Evolutionary conservation across 2,888 invertebrate species (phyloP).

Genomic region (Escarpia spicata): DNA sequence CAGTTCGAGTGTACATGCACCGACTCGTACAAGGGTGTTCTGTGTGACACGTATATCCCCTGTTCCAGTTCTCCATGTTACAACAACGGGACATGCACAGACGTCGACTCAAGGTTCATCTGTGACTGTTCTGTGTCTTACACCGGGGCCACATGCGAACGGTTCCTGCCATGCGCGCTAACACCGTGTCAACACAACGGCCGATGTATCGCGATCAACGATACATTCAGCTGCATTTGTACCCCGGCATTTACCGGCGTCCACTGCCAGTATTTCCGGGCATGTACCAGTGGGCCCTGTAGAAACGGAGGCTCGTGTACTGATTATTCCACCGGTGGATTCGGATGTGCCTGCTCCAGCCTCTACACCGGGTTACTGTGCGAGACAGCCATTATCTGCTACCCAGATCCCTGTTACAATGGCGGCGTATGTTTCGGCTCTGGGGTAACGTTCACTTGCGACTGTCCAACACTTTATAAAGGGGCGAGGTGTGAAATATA

Average conservation of each 20-base stretch:
- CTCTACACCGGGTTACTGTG: constrained; percentile 19
- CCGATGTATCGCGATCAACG: constrained; percentile 30
- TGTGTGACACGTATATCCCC: constrained; percentile 28
- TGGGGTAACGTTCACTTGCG: constrained; percentile 28
- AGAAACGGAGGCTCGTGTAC: constrained; percentile 42
- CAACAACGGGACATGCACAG: constrained; percentile 32
- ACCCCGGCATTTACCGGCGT: constrained; percentile 40
- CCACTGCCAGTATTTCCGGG: constrained; percentile 33
- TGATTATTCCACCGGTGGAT: constrained; percentile 22
- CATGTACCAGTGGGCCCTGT: constrained; percentile 43
- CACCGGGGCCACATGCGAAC: constrained; percentile 41
- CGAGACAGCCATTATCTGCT: constrained; percentile 27
- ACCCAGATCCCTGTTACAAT: constrained; percentile 31
- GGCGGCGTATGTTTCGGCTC: constrained; percentile 25
- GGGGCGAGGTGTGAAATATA: constrained; percentile 41
- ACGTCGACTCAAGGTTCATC: constrained; percentile 23
- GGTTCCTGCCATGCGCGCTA: constrained; percentile 35
- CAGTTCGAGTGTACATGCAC: constrained; percentile 39
- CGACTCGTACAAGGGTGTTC: constrained; percentile 28
- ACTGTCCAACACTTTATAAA: constrained; percentile 38
- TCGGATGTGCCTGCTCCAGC: neutral
- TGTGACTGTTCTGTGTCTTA: constrained; percentile 38
- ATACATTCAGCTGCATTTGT: constrained; percentile 43
- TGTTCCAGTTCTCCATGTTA: constrained; percentile 24
- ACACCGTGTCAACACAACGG: constrained; percentile 38